Base-by-base conservation (phyloP, 2,888 invertebrate genomes). In the Polietes domitor region DNA sequence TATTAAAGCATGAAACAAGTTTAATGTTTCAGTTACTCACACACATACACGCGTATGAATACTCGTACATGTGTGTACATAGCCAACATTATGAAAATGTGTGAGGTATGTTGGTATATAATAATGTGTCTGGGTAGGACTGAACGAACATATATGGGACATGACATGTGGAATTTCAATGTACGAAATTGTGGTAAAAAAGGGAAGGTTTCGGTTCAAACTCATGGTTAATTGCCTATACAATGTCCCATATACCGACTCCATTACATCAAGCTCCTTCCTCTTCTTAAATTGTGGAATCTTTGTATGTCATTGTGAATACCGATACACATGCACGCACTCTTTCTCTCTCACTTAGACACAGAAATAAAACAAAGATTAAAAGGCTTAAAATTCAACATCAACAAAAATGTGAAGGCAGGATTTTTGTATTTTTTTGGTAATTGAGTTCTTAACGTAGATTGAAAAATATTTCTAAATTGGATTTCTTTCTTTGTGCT, bases 1-100 rank as follows among this genome's bases (percentile, higher is more conserved):
- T 28, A 76, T 76, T 71, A 55, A 80, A 76, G 19, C 71, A 72
- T 77, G 41, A 24, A 71, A 55, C 19, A 68, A 43, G 65, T 78
- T 15, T 70, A 50, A 12, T 50, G 24, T 26, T 37, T 47, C 37
- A 21, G 17, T 26, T 55, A 73, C 43, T 53, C n/a, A 12, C 53
- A 65, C 53, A 71, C 32, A 76, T 3, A 55, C 37, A 24, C n/a
- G n/a, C n/a, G n/a, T n/a, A n/a, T n/a, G n/a, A n/a, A n/a, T 32
- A 12, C 53, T 21, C 21, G 26, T 58, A 7, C 1, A 58, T 6
- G n/a, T 37, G 10, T 12, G 10, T 9, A 7, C 32, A 19, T 12
- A 53, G 53, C 5, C 1, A 53, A 19, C 53, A 53, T 1, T 53
- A 21, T 21, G 21, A 5, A 9, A 21, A 53, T 53, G 15, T 26